phyloP scores from a whole-genome alignment of 2,888 invertebrate genomes.

The Plusia festucae region DNA sequence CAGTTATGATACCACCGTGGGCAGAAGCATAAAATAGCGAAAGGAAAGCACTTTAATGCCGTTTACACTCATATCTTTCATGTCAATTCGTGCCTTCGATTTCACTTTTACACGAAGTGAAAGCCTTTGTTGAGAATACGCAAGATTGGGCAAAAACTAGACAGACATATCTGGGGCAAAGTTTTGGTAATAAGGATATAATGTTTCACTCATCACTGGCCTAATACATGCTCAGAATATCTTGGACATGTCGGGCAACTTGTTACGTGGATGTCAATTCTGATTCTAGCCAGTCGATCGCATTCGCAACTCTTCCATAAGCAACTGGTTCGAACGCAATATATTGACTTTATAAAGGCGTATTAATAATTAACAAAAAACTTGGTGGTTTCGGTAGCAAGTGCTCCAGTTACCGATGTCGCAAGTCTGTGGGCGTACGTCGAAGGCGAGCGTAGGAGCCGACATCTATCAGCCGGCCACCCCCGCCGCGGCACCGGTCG shows the following conservation, averaged over 20 bases:
- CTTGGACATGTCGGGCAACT: conserved; percentile 41
- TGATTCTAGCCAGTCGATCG: conserved; percentile 49
- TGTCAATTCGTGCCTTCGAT: conserved; percentile 44
- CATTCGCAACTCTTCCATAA: conserved; percentile 61
- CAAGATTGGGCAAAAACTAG: conserved; percentile 45
- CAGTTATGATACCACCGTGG: conserved; percentile 66
- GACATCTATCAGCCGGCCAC: conserved; percentile 79
- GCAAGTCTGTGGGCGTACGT: conserved; percentile 81
- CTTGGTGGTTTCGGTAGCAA: conserved; percentile 74
- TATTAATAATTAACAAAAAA: conserved; percentile 77
- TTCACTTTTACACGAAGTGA: conserved; percentile 45
- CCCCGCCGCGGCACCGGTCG: conserved; percentile 61
- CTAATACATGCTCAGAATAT: conserved; percentile 30
- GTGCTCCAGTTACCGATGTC: conserved; percentile 84
- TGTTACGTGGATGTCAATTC: conserved; percentile 54
- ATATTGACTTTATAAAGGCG: conserved; percentile 69
- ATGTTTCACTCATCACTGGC: conserved; percentile 40
- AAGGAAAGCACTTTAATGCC: conserved; percentile 58
- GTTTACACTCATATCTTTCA: conserved; percentile 45
- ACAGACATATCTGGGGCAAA: conserved; percentile 38
- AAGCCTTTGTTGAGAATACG: conserved; percentile 43
- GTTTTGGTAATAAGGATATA: conserved; percentile 36
- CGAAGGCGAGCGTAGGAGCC: conserved; percentile 81
- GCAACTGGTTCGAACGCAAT: conserved; percentile 65
- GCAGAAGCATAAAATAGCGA: conserved; percentile 63